These are phyloP conservation scores for Seladonia tumulorum DNA, from an alignment of 2,888 invertebrate genomes.

Conservation along the genomic window DNA sequence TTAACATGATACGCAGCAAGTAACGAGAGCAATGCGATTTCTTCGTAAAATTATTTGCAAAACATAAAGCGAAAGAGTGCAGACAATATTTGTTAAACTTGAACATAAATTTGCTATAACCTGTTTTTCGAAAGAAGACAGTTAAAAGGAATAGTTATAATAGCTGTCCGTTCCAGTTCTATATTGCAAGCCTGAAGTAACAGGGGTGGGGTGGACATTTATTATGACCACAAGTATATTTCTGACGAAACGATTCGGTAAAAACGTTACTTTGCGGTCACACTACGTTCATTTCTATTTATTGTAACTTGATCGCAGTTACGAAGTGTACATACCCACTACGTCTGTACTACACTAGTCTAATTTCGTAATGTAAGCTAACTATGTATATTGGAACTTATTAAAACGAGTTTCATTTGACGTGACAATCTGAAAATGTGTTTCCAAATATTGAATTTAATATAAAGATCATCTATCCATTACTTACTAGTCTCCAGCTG, in stretches of 20 bases:
- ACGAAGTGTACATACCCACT: neutral
- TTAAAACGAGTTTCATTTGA: neutral
- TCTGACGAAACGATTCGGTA: neutral
- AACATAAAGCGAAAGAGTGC: neutral
- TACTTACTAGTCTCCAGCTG: neutral
- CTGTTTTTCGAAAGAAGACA: neutral
- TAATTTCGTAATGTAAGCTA: neutral
- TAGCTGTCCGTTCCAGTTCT: neutral
- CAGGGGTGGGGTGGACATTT: neutral
- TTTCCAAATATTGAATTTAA: neutral
- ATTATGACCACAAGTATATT: neutral
- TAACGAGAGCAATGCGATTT: neutral
- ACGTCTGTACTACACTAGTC: no score
- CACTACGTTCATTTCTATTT: neutral
- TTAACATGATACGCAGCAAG: neutral
- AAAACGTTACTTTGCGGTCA: constrained; percentile 1
- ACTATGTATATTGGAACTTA: neutral
- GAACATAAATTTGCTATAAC: neutral
- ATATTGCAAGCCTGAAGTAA: neutral
- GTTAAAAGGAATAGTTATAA: neutral
- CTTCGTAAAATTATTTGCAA: neutral
- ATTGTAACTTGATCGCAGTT: neutral
- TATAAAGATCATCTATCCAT: neutral
- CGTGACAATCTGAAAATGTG: neutral
- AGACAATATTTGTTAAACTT: neutral